Evolutionary conservation across 2,113 vertebrate genomes (phyloP), one percentile per base, ranked within the genome.

Genomic region (Gnathonemus longibarbis): DNA sequence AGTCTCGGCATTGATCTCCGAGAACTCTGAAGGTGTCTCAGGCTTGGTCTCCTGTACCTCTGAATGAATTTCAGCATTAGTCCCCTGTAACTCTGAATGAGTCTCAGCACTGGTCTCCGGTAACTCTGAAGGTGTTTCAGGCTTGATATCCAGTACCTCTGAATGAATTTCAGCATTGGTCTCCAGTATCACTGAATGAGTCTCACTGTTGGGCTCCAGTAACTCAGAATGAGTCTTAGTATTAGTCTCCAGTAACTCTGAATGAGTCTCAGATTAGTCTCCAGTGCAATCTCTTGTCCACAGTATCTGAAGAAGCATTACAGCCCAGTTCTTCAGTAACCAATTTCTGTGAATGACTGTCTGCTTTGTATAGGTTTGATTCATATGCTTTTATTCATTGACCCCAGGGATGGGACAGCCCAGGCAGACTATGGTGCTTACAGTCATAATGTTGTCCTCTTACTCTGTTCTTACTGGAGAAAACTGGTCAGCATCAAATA

Each of bases 391-490:
- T 19, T 84, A n/a, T 48, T n/a, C 83, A 84, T 84, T 46, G 39
- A 45, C 62, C 27, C n/a, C 62, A 70, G 62, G 62, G 27, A 27
- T 31, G 62, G 83, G 35, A 45, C 83, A 48, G 19, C 35, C 74
- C 74, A 80, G 83, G 45, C 83, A 48, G 83, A 46, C 48, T 48
- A 84, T n/a, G 83, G 83, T 84, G 39, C 83, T 84, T 84, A 84
- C 83, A 84, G 83, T 46, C 45, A 19, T 17, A 80, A 39, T 19
- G 31, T 77, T 77, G 70, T 77, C 31, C 31, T 80, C 35, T 80
- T 80, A 35, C 74, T 80, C 74, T 80, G 74, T 80, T 42, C 74
- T 80, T 42, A 39, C 74, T 80, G 35, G 74, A 35, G 35, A 39
- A 42, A 42, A 19, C 74, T 77, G 5, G 74, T 42, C 74, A 80